phyloP scores from a whole-genome alignment of 2,888 invertebrate species.

The Homarus gammarus region DNA sequence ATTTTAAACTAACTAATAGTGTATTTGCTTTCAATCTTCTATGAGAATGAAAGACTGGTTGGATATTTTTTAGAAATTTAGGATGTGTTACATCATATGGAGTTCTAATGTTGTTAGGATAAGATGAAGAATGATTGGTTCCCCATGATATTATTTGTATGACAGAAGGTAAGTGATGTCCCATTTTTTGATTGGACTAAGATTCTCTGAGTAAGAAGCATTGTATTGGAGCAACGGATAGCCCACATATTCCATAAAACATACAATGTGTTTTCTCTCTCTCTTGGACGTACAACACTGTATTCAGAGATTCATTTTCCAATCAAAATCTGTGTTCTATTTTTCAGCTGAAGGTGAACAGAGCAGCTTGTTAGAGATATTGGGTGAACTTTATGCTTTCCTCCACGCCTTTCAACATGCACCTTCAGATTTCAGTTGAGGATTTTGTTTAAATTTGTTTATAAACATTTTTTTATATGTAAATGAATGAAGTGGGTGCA shows the following conservation, averaged over 20 bases:
- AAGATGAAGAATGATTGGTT: slow-evolving; percentile 15
- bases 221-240: no score
- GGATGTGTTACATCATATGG: background rate
- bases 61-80: background rate
- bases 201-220: slow-evolving; percentile 36
- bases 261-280: no score
- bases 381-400: slow-evolving; percentile 2
- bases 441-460: background rate
- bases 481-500: background rate
- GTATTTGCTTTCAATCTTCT: background rate
- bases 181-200: slow-evolving; percentile 30
- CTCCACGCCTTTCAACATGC: slow-evolving; percentile 18
- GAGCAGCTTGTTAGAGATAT: slow-evolving; percentile 18
- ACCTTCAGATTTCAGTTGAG: background rate
- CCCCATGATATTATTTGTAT: slow-evolving; percentile 23
- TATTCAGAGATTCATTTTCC: slow-evolving; percentile 43
- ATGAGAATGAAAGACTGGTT: background rate
- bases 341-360: slow-evolving; percentile 49
- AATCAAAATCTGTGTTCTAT: slow-evolving; percentile 20
- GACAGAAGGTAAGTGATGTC: slow-evolving; percentile 57
- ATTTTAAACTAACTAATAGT: background rate
- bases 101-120: background rate
- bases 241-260: no score
- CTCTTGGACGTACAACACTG: no score
- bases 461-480: background rate